These are phyloP conservation scores for Rhaphigaster nebulosa DNA, from an alignment of 2,888 invertebrate species.

Conservation along the genomic window DNA sequence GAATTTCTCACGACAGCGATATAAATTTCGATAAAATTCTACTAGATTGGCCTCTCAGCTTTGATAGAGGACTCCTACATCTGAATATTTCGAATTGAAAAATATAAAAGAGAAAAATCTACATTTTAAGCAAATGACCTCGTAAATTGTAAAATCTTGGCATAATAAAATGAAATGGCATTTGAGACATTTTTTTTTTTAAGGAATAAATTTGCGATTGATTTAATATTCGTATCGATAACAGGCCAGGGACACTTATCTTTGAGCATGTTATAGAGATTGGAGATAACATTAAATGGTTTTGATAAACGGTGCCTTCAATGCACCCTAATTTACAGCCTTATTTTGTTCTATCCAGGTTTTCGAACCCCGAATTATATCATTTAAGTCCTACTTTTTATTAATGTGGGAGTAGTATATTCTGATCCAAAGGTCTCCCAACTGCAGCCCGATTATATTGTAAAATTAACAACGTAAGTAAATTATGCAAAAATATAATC, in stretches of 20 bases:
- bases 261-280: not conserved
- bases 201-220: not conserved
- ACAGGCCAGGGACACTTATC: not conserved
- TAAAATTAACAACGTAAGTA: too few relatives aligned
- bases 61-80: not conserved
- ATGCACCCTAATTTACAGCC: not conserved
- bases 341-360: not conserved
- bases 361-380: not conserved
- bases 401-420: too few relatives aligned
- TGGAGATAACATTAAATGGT: not conserved
- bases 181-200: not conserved
- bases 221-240: not conserved
- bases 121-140: not conserved
- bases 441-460: too few relatives aligned
- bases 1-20: not conserved
- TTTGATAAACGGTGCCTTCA: not conserved
- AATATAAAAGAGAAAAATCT: not conserved
- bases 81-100: not conserved
- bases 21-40: slow-evolving; percentile 8
- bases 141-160: not conserved
- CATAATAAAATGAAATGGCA: not conserved
- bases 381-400: not conserved
- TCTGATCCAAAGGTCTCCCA: too few relatives aligned
- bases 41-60: not conserved
- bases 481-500: too few relatives aligned